Evolutionary conservation across 2,113 vertebrate species (phyloP).

Genomic region (Gila orcuttii): DNA sequence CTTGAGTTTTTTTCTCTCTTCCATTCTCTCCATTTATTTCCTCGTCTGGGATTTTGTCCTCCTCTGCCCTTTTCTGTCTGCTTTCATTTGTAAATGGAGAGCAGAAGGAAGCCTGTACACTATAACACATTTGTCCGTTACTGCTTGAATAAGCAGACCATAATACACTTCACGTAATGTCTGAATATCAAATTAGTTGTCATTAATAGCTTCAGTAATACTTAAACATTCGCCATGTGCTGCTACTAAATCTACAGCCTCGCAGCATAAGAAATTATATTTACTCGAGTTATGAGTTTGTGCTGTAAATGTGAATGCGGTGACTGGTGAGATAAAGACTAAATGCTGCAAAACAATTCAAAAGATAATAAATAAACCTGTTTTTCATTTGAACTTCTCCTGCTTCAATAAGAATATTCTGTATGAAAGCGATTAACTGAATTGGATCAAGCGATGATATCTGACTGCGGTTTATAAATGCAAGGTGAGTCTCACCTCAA

Average conservation of each 20-base stretch:
- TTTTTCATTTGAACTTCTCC: neutral
- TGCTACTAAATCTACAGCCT: neutral
- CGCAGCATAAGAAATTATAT: neutral
- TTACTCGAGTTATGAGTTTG: neutral
- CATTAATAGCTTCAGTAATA: neutral
- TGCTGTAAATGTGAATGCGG: neutral
- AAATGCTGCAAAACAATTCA: neutral
- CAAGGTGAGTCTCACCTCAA: conserved; percentile 73
- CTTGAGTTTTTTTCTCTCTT: neutral
- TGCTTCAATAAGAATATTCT: neutral
- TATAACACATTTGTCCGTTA: neutral
- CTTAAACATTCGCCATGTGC: neutral
- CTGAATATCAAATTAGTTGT: neutral
- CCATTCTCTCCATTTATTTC: neutral
- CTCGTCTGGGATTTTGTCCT: conserved; percentile 4
- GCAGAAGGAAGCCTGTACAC: neutral
- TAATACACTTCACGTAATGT: neutral
- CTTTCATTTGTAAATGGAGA: conserved; percentile 18
- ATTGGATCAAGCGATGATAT: neutral
- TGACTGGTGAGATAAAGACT: neutral
- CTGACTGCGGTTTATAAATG: neutral
- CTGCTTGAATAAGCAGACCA: neutral
- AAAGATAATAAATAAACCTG: neutral
- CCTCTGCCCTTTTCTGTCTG: conserved; percentile 35
- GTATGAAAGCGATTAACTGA: neutral